A percentile compares a stretch with the other conserved stretches of the same genome.
phyloP scores from a whole-genome alignment of 2,888 invertebrate species.

The Acleris cristana region DNA sequence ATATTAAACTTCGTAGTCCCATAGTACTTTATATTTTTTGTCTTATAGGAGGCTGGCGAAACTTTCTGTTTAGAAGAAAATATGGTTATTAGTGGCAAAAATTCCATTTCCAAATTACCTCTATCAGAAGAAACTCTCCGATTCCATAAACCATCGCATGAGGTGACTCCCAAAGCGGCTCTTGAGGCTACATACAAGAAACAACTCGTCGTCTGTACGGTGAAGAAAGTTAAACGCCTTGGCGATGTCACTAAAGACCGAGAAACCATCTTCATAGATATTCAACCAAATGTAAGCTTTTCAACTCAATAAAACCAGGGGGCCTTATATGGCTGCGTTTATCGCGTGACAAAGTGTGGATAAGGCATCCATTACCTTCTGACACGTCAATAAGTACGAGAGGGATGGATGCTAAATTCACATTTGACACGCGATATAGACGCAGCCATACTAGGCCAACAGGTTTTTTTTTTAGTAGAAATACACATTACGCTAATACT shows the following conservation, averaged over 20 bases:
- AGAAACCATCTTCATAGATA: constrained; percentile 84
- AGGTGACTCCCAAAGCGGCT: constrained; percentile 55
- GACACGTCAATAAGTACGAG: too few relatives aligned
- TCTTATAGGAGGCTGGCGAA: constrained; percentile 88
- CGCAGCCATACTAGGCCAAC: too few relatives aligned
- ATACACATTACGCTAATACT: neutral
- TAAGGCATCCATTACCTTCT: too few relatives aligned
- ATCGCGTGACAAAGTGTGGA: too few relatives aligned
- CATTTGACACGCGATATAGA: too few relatives aligned
- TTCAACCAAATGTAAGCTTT: constrained; percentile 72
- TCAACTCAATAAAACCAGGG: neutral
- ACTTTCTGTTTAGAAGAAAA: constrained; percentile 96
- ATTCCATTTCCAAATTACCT: constrained; percentile 88
- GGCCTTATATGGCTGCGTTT: too few relatives aligned
- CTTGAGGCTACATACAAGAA: constrained; percentile 67
- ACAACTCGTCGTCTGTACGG: constrained; percentile 77
- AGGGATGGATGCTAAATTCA: too few relatives aligned
- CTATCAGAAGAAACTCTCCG: constrained; percentile 89
- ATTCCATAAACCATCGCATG: constrained; percentile 83
- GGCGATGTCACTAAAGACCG: constrained; percentile 83
- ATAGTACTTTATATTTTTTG: neutral
- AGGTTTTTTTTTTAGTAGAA: neutral
- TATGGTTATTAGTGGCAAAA: constrained; percentile 91
- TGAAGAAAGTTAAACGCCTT: constrained; percentile 82
- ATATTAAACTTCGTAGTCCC: too few relatives aligned